Evolutionary conservation across 1,140 invertebrate genomes (phyloP), one percentile per base, ranked within the genome.

Genomic region (Megathymus violae): DNA sequence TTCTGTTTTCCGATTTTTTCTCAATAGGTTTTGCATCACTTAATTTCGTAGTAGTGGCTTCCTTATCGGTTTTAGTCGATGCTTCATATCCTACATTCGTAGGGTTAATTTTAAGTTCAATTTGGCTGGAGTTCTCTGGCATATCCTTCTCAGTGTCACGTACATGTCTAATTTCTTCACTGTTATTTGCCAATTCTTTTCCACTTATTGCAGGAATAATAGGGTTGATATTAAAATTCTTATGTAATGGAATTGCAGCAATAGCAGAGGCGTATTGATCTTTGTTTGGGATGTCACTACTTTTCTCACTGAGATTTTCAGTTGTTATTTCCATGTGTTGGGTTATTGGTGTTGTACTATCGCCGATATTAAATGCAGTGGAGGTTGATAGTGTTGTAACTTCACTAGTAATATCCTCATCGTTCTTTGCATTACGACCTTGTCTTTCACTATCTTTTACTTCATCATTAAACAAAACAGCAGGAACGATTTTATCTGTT

Each of bases 401-500:
- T 41, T 64, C 51, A 50, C 16, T 58, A 0, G 34, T 6, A 40
- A 34, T 47, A 27, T 4, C 19, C 3, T 62, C 48, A 14, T 59
- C 44, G 36, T 64, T 62, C 31, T 60, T 69, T 0, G 52, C 50
- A 15, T 52, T 62, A 10, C 71, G 67, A n/a, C 46, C 40, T 16
- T 66, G 31, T 61, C 71, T 64, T 31, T 25, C 15, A 47, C 47
- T 64, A 10, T 25, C 19, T 9, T 38, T 38, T 19, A 36, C 15
- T 25, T 15, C 67, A 31, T 70, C 62, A 50, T 47, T 54, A 6
- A 27, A 13, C 17, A 67, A 27, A 14, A 51, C 46, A 11, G 61
- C 47, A 15, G 71, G 64, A 27, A 27, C 40, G 51, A 50, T 67
- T 65, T 67, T 65, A 14, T 61, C 47, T 7, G 46, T 50, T n/a